phyloP scores from a whole-genome alignment of 2,888 invertebrate genomes.

The Tricholauxania praeusta region DNA sequence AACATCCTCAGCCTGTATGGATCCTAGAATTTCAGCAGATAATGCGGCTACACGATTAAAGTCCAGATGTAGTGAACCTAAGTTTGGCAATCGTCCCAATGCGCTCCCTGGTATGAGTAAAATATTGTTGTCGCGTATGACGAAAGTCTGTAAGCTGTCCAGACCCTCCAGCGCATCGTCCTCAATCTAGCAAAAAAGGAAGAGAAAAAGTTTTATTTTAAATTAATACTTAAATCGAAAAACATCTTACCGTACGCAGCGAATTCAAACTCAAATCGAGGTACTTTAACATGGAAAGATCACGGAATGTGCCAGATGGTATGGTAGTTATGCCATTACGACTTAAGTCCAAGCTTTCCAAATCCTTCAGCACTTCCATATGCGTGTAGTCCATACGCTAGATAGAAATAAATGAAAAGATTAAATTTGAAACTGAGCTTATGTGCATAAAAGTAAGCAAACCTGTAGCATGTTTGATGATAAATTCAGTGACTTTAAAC shows the following conservation, averaged over 20 bases:
- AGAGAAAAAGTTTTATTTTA: background rate
- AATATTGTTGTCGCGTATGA: slow-evolving; percentile 89
- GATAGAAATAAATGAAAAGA: slow-evolving; percentile 51
- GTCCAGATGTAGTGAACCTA: slow-evolving; percentile 81
- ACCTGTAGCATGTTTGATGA: slow-evolving; percentile 90
- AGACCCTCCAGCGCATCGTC: slow-evolving; percentile 89
- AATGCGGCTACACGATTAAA: slow-evolving; percentile 90
- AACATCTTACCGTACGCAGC: slow-evolving; percentile 80
- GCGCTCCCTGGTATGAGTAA: slow-evolving; percentile 87
- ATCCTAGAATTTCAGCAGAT: slow-evolving; percentile 81
- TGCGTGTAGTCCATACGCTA: slow-evolving; percentile 84
- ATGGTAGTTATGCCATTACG: slow-evolving; percentile 86
- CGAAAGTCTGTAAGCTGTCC: slow-evolving; percentile 79
- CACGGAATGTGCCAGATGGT: slow-evolving; percentile 84
- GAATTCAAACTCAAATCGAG: slow-evolving; percentile 89
- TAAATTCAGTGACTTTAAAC: slow-evolving; percentile 80
- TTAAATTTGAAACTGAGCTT: background rate
- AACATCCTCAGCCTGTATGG: slow-evolving; percentile 77
- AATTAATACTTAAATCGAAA: background rate
- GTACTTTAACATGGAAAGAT: slow-evolving; percentile 77
- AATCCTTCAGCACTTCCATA: slow-evolving; percentile 74
- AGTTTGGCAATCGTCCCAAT: slow-evolving; percentile 80
- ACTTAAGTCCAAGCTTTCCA: slow-evolving; percentile 85
- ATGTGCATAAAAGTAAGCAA: slow-evolving; percentile 52
- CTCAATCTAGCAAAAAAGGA: slow-evolving; percentile 76